Base-by-base conservation (phyloP, 53 echinoderm and acorn worm genomes). In the Echinometra lucunter region DNA sequence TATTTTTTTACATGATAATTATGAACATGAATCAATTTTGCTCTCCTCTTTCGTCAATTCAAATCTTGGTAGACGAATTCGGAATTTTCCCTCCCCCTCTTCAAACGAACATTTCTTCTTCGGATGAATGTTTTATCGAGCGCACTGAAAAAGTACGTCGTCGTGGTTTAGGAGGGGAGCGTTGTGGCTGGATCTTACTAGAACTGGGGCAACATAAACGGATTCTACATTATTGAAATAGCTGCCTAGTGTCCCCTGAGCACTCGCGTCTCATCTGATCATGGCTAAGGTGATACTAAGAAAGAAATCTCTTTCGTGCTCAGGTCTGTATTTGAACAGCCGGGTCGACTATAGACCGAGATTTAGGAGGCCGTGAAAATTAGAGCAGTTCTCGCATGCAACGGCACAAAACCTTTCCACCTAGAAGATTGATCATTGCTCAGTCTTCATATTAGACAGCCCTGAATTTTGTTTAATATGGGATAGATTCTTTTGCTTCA, bases 271-370 rank as follows among this genome's bases (percentile, higher is more conserved):
- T 91, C 12, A 10, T 66, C 72, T 45, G 34, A 89, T 60, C 57
- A 63, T 34, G 47, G 38, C 25, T 60, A 89, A 60, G 60, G 58
- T 89, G 89, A 60, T 89, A 89, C 89, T 37, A 91, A 25, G 58
- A 28, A 69, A 69, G 16, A 67, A 66, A 38, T 23, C 67, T 34
- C 91, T 45, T 25, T 28, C 58, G 66, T 67, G 45, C 70, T 66
- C 45, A 10, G 45, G 70, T 91, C 70, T 49, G 27, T 91, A 91
- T 91, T 91, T 91, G 91, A 67, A 91, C 91, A 91, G 91, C 91
- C 69, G 91, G 47, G 16, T 45, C 66, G 42, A 19, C 27, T 45
- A 44, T 67, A 67, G 66, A 58, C 66, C 60, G 63, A 42, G 69
- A 30, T 66, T 91, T 38, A 91, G 45, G 66, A 30, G 69, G 91